Base-by-base conservation (phyloP, 2,888 invertebrate species). In the Rhynchonema sp. region DNA sequence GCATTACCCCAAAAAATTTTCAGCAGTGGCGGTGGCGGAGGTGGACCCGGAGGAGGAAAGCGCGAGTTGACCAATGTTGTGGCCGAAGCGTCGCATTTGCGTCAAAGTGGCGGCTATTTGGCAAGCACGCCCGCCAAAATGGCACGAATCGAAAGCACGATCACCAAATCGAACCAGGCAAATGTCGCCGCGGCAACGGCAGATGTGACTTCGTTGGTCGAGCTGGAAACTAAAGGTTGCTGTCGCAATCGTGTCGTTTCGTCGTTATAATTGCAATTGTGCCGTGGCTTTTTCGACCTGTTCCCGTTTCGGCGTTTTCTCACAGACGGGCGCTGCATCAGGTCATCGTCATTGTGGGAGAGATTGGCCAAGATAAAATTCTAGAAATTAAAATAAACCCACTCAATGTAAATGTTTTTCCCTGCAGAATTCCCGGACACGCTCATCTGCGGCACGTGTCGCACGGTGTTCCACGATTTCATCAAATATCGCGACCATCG, bases 361-460 rank as follows among this genome's bases (percentile, higher is more conserved):
- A n/a, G n/a, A n/a, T n/a, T n/a, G n/a, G n/a, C n/a, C n/a, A n/a
- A n/a, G n/a, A n/a, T n/a, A n/a, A n/a, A n/a, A n/a, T n/a, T n/a
- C n/a, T n/a, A n/a, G n/a, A n/a, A n/a, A n/a, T n/a, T n/a, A n/a
- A n/a, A n/a, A n/a, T n/a, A n/a, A n/a, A n/a, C n/a, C n/a, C n/a
- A n/a, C n/a, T n/a, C n/a, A n/a, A n/a, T n/a, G n/a, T n/a, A n/a
- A 52, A 22, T 25, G 6, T 22, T 3, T 52, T 22, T 52, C 52
- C 13, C n/a, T 25, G 52, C 52, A 52, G 22, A 52, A 22, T 9
- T 23, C 13, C 13, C 52, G 60, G 84, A 84, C 72, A 82, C 83
- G 65, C 76, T 84, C 66, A 83, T 84, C 66, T 84, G 84, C 72
- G 84, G 84, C 58, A 83, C 82, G 72, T 84, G 84, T 74, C 78